These are phyloP conservation scores for Mesembrinibis cayennensis DNA, from an alignment of 2,113 vertebrate species.

Conservation along the genomic window DNA sequence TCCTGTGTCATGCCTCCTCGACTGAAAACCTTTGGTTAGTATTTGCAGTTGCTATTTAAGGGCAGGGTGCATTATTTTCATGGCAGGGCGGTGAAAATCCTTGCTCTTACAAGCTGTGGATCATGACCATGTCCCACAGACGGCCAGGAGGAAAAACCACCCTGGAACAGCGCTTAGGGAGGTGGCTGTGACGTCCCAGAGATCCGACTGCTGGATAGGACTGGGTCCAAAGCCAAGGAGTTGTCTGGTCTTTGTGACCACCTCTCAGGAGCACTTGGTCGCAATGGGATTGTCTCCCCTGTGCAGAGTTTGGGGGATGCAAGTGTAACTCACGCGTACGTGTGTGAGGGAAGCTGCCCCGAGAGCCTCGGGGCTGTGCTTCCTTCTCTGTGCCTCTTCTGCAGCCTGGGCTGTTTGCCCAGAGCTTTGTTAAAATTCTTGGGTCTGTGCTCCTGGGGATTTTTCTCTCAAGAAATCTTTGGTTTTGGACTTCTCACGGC, in stretches of 20 bases:
- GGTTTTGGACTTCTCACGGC: neutral
- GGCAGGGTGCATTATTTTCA: neutral
- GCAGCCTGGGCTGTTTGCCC: neutral
- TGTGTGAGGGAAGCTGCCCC: neutral
- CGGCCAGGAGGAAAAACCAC: neutral
- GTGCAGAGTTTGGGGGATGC: neutral
- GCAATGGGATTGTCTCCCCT: neutral
- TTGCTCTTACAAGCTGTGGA: neutral
- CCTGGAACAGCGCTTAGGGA: neutral
- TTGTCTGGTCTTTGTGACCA: neutral
- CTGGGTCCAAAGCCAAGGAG: neutral
- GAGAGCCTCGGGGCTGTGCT: neutral
- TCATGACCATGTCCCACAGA: neutral
- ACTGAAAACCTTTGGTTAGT: slow-evolving; percentile 85
- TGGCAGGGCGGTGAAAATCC: neutral
- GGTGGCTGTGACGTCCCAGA: neutral
- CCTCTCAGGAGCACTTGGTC: neutral
- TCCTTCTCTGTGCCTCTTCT: neutral
- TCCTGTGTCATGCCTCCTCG: slow-evolving; percentile 86
- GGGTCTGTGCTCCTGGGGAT: neutral
- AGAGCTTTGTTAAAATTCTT: neutral
- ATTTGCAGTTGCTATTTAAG: neutral
- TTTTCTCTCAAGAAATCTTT: neutral
- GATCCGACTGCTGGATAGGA: neutral
- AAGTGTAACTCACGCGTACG: neutral